Conservation (phyloP, 1,140 invertebrate genomes). For the Teleogryllus occipitalis region DNA sequence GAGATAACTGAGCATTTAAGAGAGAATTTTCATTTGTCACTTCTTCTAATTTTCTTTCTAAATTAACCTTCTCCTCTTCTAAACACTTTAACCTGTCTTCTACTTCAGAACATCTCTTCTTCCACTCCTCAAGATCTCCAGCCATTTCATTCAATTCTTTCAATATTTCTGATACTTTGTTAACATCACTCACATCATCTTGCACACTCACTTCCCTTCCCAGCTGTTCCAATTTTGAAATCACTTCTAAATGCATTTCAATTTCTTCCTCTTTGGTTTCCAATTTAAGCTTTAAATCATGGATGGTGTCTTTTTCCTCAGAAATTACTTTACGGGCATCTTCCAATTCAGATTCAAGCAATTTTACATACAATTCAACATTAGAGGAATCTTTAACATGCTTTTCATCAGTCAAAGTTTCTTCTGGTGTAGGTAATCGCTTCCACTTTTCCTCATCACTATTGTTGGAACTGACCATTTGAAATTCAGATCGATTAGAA, state of each 20-base stretch:
- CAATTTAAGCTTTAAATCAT: constrained; percentile 28
- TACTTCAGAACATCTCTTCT: constrained; percentile 33
- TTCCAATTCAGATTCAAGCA: constrained; percentile 7
- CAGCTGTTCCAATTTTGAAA: constrained; percentile 20
- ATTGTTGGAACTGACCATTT: not conserved
- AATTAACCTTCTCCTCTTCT: constrained; percentile 23
- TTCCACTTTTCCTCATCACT: not conserved
- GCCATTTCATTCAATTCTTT: constrained; percentile 32
- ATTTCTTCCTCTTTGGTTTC: constrained; percentile 25
- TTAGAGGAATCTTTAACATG: not conserved
- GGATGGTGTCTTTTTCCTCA: constrained; percentile 28
- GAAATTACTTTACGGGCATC: constrained; percentile 20
- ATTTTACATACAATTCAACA: not conserved
- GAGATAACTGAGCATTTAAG: constrained; percentile 23
- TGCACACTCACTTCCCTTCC: not conserved
- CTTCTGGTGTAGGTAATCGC: not conserved
- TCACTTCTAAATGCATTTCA: constrained; percentile 20
- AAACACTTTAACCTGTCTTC: constrained; percentile 29
- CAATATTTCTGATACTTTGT: constrained; percentile 28
- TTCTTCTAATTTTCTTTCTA: constrained; percentile 21
- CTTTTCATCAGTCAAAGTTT: not conserved
- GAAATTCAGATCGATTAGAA: not conserved
- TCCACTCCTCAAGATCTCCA: constrained; percentile 35
- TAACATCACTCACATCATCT: constrained; percentile 22
- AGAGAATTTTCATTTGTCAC: constrained; percentile 25